phyloP scores from a whole-genome alignment of 2,888 invertebrate species.

The Drosophila eohydei region DNA sequence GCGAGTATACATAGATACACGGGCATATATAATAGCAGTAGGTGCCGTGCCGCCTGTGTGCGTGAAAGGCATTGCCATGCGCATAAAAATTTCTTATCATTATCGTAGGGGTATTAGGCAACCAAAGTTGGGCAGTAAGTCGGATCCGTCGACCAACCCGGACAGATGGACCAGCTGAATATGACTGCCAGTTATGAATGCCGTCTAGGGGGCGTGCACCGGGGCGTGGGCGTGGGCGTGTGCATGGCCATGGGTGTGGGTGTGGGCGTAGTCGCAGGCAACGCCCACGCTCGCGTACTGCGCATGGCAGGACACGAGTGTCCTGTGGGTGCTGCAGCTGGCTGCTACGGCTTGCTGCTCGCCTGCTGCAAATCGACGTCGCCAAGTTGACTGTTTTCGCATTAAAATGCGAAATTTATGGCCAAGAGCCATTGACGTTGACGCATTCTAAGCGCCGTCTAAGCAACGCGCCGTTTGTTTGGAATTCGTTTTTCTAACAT shows the following conservation, averaged over 20 bases:
- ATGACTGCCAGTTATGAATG: slow-evolving; percentile 24
- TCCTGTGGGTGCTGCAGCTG: slow-evolving; percentile 3
- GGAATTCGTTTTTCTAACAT: slow-evolving; percentile 77
- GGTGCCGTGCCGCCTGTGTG: background rate
- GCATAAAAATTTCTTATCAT: slow-evolving; percentile 83
- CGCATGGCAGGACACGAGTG: slow-evolving; percentile 52
- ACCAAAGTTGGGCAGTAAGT: slow-evolving; percentile 79
- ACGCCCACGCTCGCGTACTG: slow-evolving; percentile 33
- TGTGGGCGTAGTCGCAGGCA: slow-evolving; percentile 12
- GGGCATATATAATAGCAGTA: slow-evolving; percentile 7
- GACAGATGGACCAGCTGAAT: slow-evolving; percentile 31
- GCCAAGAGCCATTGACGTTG: slow-evolving; percentile 30
- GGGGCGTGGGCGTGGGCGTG: background rate
- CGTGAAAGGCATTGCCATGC: slow-evolving; percentile 23
- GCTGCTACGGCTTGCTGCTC: slow-evolving; percentile 52
- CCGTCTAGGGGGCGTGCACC: slow-evolving; percentile 1
- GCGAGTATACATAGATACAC: slow-evolving; percentile 11
- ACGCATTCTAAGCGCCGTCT: slow-evolving; percentile 52
- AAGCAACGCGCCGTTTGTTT: slow-evolving; percentile 50
- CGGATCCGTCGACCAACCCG: slow-evolving; percentile 39
- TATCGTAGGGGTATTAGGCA: slow-evolving; percentile 83
- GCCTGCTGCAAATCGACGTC: slow-evolving; percentile 83
- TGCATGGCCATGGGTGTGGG: background rate
- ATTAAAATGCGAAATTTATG: slow-evolving; percentile 83
- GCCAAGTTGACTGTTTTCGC: slow-evolving; percentile 85